Evolutionary conservation across 1,140 invertebrate genomes (phyloP).

Genomic region (Eriocheir sinensis): DNA sequence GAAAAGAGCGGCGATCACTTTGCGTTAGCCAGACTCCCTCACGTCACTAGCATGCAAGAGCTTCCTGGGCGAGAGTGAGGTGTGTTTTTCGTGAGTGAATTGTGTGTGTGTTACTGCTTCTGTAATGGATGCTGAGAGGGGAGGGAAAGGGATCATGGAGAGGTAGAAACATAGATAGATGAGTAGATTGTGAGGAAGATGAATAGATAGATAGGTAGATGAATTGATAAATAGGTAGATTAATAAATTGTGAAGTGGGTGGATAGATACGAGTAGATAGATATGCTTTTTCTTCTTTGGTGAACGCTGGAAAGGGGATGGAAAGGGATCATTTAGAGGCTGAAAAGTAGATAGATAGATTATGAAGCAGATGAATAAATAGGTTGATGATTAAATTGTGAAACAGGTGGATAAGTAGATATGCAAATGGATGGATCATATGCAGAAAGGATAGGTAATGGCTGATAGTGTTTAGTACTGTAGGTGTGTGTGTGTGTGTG

Average conservation of each 20-base stretch:
- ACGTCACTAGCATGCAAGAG: neutral
- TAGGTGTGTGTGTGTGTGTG: constrained; percentile 23
- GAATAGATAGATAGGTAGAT: constrained; percentile 63
- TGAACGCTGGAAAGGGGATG: constrained; percentile 1
- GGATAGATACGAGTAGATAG: constrained; percentile 13
- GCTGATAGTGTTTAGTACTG: neutral
- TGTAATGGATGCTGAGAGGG: too few relatives aligned
- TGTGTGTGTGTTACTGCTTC: too few relatives aligned
- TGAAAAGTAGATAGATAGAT: constrained; percentile 12
- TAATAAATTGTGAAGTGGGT: constrained; percentile 30
- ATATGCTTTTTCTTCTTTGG: neutral
- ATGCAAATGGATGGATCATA: constrained; percentile 45
- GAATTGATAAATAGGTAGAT: constrained; percentile 42
- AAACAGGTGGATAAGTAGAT: constrained; percentile 42
- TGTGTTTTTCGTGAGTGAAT: too few relatives aligned
- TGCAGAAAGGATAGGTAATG: neutral
- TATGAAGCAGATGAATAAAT: neutral
- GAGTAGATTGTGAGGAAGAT: constrained; percentile 45
- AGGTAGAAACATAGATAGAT: constrained; percentile 37
- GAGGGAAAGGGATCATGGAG: too few relatives aligned
- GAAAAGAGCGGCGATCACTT: neutral
- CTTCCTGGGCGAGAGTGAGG: too few relatives aligned
- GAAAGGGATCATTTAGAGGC: neutral
- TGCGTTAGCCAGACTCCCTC: neutral
- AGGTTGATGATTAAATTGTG: too few relatives aligned